Evolutionary conservation across 1,140 invertebrate species (phyloP).

Genomic region (Campodea augens): DNA sequence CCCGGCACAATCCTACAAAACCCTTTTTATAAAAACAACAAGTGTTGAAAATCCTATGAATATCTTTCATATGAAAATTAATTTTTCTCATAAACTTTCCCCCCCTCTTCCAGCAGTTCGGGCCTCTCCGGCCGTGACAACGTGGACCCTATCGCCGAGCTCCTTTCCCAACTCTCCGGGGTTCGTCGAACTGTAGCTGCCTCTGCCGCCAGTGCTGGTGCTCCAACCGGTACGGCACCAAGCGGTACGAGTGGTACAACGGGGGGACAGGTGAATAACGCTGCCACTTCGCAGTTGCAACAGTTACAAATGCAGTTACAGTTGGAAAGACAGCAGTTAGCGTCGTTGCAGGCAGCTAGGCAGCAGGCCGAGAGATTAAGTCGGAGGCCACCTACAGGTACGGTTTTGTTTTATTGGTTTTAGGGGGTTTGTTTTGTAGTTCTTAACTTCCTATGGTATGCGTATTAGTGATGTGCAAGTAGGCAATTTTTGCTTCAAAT

Average conservation of each 20-base stretch:
- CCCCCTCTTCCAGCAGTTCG: constrained; percentile 9
- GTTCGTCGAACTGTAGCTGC: constrained; percentile 40
- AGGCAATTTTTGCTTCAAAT: no score
- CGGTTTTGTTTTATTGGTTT: no score
- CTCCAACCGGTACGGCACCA: constrained; percentile 14
- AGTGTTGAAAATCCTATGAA: no score
- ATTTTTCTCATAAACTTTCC: neutral
- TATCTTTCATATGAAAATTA: no score
- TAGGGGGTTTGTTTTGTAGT: no score
- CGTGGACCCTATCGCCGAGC: constrained; percentile 84
- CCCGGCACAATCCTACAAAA: no score
- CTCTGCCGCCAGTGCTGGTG: constrained; percentile 11
- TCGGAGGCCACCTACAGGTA: neutral
- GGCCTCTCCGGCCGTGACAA: constrained; percentile 72
- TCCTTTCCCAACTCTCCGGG: constrained; percentile 77
- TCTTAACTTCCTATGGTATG: no score
- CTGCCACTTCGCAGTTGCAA: constrained; percentile 57
- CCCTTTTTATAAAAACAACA: constrained; percentile 8
- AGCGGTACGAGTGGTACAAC: constrained; percentile 16
- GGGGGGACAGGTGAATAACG: constrained; percentile 32
- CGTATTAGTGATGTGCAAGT: no score
- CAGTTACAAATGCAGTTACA: constrained; percentile 80
- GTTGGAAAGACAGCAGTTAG: constrained; percentile 53
- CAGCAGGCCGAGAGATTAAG: neutral
- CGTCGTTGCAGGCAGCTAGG: neutral